A percentile compares a stretch with the other conserved stretches of the same genome.
Conservation (phyloP, 2,888 invertebrate species). For the Pyrgus malvae region DNA sequence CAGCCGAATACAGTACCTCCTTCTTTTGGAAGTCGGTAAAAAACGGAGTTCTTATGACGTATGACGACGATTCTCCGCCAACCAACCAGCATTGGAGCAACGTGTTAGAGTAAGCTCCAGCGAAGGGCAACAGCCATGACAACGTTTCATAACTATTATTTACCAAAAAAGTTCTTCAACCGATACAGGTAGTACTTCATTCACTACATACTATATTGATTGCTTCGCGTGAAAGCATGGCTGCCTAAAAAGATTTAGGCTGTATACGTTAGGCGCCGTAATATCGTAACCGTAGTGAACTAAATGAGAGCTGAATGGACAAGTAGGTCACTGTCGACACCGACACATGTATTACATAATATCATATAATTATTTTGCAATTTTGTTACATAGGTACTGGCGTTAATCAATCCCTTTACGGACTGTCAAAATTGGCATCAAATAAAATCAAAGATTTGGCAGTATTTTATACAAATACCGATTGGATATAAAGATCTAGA, state of each 20-base stretch:
- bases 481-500: no score
- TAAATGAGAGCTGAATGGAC: slow-evolving; percentile 20
- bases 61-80: no score
- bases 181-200: not conserved
- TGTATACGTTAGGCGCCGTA: not conserved
- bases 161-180: no score
- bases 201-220: not conserved
- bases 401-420: slow-evolving; percentile 10
- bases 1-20: no score
- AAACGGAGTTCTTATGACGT: no score
- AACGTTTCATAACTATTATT: no score
- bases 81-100: no score
- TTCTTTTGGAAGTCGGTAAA: no score
- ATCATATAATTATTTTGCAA: slow-evolving; percentile 35
- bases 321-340: slow-evolving; percentile 35
- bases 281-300: slow-evolving; percentile 2
- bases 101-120: no score
- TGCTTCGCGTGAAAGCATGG: not conserved
- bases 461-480: no score
- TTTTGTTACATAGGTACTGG: slow-evolving; percentile 32
- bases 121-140: no score
- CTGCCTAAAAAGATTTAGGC: not conserved
- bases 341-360: slow-evolving; percentile 30
- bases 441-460: no score
- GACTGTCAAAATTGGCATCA: not conserved